Base-by-base conservation (phyloP, 2,888 invertebrate genomes). In the Barypeithes pellucidus region DNA sequence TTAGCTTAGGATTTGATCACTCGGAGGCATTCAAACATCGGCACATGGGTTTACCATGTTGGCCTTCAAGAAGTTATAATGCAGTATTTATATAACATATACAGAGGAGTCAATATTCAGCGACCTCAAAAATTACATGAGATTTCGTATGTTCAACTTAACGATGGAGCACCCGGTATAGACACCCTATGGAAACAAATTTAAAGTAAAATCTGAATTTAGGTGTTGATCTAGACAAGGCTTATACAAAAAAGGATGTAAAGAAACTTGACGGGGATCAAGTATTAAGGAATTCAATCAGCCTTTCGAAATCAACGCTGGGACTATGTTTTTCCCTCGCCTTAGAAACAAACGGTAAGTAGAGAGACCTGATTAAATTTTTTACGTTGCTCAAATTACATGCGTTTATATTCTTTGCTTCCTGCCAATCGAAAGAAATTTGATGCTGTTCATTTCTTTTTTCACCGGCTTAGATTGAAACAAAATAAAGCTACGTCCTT, bases 301-400 rank as follows among this genome's bases (percentile, higher is more conserved):
- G 90, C 72, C 86, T 94, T 75, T 93, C 95, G 0, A 95, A 95
- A 83, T 90, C 90, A 72, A 90, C 90, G 72, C 86, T 95, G 24
- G 95, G 95, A 16, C 89, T 93, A 54, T 96, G 96, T 82, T 91
- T 92, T 0, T 93, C 95, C 0, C 87, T 96, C 18, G 94, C 96
- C 0, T 84, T 96, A 78, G 95, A 96, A 84, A 95, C 95, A 2
- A 95, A 95, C 80, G 96, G 95, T 90, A 88, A 75, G 76, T 71
- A 52, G 52, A 52, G 52, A 45, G 61, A 66, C 50, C 62, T 76
- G 75, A 75, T 75, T 75, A 75, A 75, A 68, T 75, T 75, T 75
- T 75, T 75, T 75, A 61, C 47, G 66, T 52, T 66, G 72, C 52
- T 22, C 65, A 67, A 71, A 72, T 75, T 75, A 69, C 72, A 75